phyloP scores from a whole-genome alignment of 2,888 invertebrate genomes.

The Ichneumoninae sp. region DNA sequence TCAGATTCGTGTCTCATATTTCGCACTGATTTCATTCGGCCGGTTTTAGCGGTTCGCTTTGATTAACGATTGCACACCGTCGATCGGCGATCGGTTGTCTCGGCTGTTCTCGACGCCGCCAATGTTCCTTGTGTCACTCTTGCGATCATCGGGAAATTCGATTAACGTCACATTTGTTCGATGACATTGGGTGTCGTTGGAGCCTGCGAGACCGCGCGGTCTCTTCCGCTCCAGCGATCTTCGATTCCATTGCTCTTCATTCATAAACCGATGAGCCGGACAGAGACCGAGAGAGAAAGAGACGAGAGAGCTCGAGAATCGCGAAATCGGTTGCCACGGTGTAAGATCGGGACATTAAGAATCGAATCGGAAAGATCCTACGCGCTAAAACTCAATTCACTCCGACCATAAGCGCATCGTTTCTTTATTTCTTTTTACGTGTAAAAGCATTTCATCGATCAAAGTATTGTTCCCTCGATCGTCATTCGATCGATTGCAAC shows the following conservation, averaged over 20 bases:
- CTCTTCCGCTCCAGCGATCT: slow-evolving; percentile 34
- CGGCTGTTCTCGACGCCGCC: neutral
- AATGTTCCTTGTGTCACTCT: neutral
- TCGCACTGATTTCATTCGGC: neutral
- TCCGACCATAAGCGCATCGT: neutral
- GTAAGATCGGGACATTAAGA: slow-evolving; percentile 37
- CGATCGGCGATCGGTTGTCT: neutral
- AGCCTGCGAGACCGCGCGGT: slow-evolving; percentile 22
- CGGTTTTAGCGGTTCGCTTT: neutral
- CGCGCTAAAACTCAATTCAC: slow-evolving; percentile 30
- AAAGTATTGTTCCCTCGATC: neutral
- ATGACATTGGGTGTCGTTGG: slow-evolving; percentile 36
- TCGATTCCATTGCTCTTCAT: slow-evolving; percentile 48
- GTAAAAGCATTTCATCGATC: neutral
- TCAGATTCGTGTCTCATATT: neutral
- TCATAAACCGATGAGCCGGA: slow-evolving; percentile 47
- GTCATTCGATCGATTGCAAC: neutral
- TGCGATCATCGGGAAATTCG: neutral
- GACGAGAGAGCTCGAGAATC: slow-evolving; percentile 31
- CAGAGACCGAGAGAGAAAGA: slow-evolving; percentile 31
- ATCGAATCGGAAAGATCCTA: slow-evolving; percentile 15
- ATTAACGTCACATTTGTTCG: slow-evolving; percentile 17
- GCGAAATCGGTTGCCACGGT: slow-evolving; percentile 51
- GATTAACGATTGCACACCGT: slow-evolving; percentile 1
- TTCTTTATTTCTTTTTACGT: neutral